phyloP scores from a whole-genome alignment of 2,797 vertebrate genomes.

The Iguana delicatissima region DNA sequence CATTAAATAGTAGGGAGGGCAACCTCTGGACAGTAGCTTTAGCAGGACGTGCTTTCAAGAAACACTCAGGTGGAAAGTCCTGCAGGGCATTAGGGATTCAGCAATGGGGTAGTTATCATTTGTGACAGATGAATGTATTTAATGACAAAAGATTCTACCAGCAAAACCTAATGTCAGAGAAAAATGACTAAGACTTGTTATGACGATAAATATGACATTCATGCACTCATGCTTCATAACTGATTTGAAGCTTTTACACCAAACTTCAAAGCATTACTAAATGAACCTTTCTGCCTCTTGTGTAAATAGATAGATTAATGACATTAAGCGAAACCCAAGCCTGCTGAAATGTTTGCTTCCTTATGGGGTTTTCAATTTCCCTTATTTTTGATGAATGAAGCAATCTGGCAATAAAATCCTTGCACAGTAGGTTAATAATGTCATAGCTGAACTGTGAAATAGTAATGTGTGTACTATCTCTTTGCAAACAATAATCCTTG shows the following conservation, averaged over 20 bases:
- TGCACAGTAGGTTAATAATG: slow-evolving; percentile 86
- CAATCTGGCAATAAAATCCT: slow-evolving; percentile 83
- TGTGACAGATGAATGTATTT: slow-evolving; percentile 18
- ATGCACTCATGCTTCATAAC: slow-evolving; percentile 66
- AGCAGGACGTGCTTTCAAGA: background rate
- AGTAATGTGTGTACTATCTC: slow-evolving; percentile 82
- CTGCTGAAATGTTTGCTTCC: slow-evolving; percentile 83
- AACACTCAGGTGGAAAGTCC: background rate
- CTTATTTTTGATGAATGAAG: slow-evolving; percentile 86
- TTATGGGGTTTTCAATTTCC: slow-evolving; percentile 83
- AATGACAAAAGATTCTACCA: slow-evolving; percentile 52
- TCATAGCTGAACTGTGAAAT: slow-evolving; percentile 84
- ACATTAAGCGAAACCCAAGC: slow-evolving; percentile 77
- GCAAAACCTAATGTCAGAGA: slow-evolving; percentile 57
- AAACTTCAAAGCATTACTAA: slow-evolving; percentile 72
- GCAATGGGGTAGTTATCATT: slow-evolving; percentile 25
- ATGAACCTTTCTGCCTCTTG: slow-evolving; percentile 78
- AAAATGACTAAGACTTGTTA: slow-evolving; percentile 74
- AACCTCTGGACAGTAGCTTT: background rate
- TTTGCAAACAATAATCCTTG: slow-evolving; percentile 84
- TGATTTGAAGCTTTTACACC: slow-evolving; percentile 69
- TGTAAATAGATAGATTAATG: slow-evolving; percentile 84
- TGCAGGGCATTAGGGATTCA: background rate
- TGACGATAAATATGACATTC: slow-evolving; percentile 71
- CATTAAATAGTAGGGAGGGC: background rate